Evolutionary conservation across 2,113 vertebrate species (phyloP).

Genomic region (Oxyura jamaicensis): DNA sequence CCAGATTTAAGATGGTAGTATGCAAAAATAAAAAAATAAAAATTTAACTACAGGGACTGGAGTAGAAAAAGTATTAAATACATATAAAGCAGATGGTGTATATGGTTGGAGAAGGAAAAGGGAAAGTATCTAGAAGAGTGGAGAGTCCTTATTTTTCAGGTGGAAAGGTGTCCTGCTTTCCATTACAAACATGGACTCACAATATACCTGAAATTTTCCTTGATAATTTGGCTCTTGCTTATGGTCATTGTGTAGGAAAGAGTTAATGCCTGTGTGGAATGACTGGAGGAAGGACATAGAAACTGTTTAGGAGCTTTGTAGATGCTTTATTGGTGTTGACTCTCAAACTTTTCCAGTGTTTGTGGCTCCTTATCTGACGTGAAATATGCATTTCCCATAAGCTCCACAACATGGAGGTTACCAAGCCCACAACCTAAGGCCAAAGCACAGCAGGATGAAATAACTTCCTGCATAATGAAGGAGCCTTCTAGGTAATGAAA

Average conservation of each 20-base stretch:
- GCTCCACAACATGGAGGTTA: not conserved
- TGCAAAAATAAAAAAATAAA: not conserved
- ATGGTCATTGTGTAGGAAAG: fast-evolving
- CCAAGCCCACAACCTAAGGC: not conserved
- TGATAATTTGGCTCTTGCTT: not conserved
- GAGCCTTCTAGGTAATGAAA: not conserved
- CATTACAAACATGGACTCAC: not conserved
- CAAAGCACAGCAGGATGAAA: not conserved
- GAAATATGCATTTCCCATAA: not conserved
- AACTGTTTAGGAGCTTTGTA: not conserved
- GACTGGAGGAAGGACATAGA: not conserved
- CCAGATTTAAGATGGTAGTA: not conserved
- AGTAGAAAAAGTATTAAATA: not conserved
- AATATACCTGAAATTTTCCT: not conserved
- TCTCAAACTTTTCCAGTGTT: not conserved
- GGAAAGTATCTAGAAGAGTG: not conserved
- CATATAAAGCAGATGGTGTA: not conserved
- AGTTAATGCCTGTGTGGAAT: not conserved
- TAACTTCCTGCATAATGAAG: not conserved
- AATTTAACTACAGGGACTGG: not conserved
- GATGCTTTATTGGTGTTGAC: not conserved
- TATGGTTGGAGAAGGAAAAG: not conserved
- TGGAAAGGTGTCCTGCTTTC: not conserved
- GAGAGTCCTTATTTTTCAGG: not conserved
- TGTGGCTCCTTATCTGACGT: not conserved